phyloP scores from a whole-genome alignment of 2,888 invertebrate genomes.

The Callosobruchus maculatus region DNA sequence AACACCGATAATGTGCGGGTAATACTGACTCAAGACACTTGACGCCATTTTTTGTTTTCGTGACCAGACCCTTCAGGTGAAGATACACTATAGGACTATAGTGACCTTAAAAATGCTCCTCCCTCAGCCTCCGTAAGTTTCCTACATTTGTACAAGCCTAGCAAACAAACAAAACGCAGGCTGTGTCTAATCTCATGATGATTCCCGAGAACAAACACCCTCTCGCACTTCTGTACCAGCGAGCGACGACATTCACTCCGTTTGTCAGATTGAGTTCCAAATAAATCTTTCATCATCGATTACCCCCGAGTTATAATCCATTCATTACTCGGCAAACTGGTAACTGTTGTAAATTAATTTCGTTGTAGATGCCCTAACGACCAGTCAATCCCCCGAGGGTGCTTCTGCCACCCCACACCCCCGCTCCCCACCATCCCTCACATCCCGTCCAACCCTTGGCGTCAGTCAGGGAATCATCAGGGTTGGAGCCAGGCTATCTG shows the following conservation, averaged over 20 bases:
- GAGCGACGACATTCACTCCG: neutral
- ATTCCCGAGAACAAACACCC: neutral
- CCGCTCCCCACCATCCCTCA: neutral
- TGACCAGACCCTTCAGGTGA: no score
- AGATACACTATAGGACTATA: no score
- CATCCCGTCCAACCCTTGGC: neutral
- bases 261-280: neutral
- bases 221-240: neutral
- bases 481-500: neutral
- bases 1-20: no score
- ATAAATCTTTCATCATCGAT: slow-evolving; percentile 11
- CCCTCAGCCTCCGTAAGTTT: no score
- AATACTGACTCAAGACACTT: no score
- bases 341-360: slow-evolving; percentile 47
- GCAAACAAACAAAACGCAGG: neutral
- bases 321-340: slow-evolving; percentile 37
- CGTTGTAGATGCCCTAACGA: slow-evolving; percentile 47
- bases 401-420: slow-evolving; percentile 22
- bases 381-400: slow-evolving; percentile 39
- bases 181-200: neutral
- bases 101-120: no score
- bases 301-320: slow-evolving; percentile 26
- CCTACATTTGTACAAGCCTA: neutral
- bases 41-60: no score
- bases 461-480: neutral